Percentiles rank a stretch among this genome's conserved stretches.
Conservation (phyloP, 1,140 invertebrate species). For the Tenebrio molitor region DNA sequence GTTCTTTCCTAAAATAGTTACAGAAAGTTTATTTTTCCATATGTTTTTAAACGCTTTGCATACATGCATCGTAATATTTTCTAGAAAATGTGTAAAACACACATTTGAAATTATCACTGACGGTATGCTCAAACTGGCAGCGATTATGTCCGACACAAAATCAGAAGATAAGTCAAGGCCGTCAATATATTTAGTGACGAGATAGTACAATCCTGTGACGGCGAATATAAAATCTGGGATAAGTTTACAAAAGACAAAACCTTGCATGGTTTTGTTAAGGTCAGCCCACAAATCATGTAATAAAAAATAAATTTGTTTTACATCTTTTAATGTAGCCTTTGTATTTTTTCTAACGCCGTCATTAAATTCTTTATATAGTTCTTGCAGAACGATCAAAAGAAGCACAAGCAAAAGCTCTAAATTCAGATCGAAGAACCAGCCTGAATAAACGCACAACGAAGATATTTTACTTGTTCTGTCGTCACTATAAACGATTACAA, state of each 20-base stretch:
- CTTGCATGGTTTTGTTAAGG: background rate
- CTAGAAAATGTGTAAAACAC: background rate
- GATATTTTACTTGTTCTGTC: background rate
- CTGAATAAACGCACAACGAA: background rate
- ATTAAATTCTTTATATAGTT: too few species aligned
- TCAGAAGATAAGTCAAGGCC: background rate
- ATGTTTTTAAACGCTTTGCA: too few species aligned
- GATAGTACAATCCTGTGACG: background rate
- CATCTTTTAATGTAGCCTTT: background rate
- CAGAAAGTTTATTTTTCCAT: too few species aligned
- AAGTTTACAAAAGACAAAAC: background rate
- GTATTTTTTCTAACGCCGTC: too few species aligned
- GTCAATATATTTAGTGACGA: background rate
- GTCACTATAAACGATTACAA: background rate
- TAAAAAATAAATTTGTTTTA: background rate
- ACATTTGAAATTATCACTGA: background rate
- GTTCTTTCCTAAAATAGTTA: too few species aligned
- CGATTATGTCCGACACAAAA: background rate
- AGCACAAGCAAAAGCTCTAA: background rate
- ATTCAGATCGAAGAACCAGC: background rate
- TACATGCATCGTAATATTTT: background rate
- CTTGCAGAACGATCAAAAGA: background rate
- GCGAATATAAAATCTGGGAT: background rate
- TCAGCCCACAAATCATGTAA: background rate
- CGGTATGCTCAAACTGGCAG: background rate